These are phyloP conservation scores for Nebria ingens DNA, from an alignment of 1,140 invertebrate genomes.

Conservation along the genomic window DNA sequence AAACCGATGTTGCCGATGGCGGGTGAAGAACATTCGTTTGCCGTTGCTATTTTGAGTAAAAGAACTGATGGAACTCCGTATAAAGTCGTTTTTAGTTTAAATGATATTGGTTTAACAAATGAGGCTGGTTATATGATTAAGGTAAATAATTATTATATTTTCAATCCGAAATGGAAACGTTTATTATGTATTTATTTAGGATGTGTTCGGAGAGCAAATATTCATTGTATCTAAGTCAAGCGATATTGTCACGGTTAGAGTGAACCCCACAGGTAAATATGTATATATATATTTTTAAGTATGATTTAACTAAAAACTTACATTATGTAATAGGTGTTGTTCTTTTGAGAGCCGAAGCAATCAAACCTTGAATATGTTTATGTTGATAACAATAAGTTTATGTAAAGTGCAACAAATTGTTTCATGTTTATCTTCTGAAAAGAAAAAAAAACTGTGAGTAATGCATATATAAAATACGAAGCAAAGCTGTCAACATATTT, in stretches of 20 bases:
- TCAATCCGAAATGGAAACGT: constrained; percentile 10
- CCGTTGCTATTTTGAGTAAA: constrained; percentile 44
- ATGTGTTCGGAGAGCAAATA: constrained; percentile 22
- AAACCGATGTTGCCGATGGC: constrained; percentile 35
- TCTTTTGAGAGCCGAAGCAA: constrained; percentile 1
- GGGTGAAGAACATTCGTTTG: constrained; percentile 35
- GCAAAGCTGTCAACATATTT: too few relatives aligned
- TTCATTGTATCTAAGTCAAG: constrained; percentile 10
- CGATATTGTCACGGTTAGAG: constrained; percentile 19
- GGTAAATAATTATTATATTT: constrained; percentile 26
- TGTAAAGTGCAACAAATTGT: too few relatives aligned
- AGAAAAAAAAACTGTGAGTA: too few relatives aligned
- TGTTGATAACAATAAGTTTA: too few relatives aligned
- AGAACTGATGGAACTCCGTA: constrained; percentile 49
- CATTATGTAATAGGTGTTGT: constrained; percentile 11
- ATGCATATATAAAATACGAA: too few relatives aligned
- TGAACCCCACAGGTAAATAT: constrained; percentile 26
- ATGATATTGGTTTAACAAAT: constrained; percentile 39
- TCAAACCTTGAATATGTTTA: not conserved
- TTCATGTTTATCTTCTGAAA: too few relatives aligned
- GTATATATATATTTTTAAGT: not conserved
- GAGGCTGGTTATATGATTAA: constrained; percentile 35
- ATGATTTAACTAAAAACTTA: not conserved
- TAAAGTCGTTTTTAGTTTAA: constrained; percentile 38
- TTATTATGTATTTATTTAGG: constrained; percentile 25